Conservation (phyloP, 2,113 vertebrate genomes). For the Megaceryle maxima region DNA sequence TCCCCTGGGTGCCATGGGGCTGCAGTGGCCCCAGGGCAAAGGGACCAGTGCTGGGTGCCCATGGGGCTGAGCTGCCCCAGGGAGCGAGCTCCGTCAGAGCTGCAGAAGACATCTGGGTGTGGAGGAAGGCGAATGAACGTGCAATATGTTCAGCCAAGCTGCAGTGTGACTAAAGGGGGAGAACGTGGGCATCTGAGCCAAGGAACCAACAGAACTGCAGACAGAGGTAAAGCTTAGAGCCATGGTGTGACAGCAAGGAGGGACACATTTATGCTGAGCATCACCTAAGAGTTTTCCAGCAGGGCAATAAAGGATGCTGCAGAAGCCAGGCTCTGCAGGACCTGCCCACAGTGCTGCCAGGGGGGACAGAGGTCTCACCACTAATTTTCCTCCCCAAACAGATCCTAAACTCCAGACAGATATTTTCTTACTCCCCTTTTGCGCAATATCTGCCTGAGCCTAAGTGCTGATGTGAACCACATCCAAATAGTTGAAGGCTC, state of each 20-base stretch:
- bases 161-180: not conserved
- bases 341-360: not conserved
- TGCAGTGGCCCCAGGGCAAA: not conserved
- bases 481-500: not conserved
- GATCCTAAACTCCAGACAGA: not conserved
- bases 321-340: not conserved
- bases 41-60: not conserved
- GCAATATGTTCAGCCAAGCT: not conserved
- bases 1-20: not conserved
- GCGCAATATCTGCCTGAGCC: not conserved
- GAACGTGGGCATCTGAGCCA: not conserved
- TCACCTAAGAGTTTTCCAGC: not conserved
- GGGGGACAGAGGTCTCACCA: fast-evolving
- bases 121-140: not conserved
- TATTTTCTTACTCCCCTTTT: not conserved
- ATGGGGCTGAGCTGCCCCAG: fast-evolving
- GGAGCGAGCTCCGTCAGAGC: not conserved
- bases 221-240: not conserved
- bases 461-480: not conserved
- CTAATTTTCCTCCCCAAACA: not conserved
- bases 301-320: not conserved
- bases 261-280: not conserved
- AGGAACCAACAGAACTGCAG: not conserved
- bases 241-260: not conserved
- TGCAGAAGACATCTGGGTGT: not conserved